phyloP scores from a whole-genome alignment of 2,888 invertebrate species.

The Chrysolina americana region DNA sequence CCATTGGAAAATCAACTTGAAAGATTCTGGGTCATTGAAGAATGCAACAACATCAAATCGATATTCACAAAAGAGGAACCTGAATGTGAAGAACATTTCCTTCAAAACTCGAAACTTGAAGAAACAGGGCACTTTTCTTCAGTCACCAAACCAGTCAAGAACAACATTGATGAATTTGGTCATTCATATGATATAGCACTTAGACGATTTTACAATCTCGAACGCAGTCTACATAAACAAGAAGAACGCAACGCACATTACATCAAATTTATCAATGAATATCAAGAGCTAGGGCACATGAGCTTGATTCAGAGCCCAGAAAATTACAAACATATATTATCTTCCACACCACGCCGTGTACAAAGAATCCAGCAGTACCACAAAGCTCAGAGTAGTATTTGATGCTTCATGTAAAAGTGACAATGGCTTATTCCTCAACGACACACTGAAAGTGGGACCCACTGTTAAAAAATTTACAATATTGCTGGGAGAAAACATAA shows the following conservation, averaged over 20 bases:
- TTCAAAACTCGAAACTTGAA: not conserved
- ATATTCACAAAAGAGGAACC: not conserved
- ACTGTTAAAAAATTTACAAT: not conserved
- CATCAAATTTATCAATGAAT: not conserved
- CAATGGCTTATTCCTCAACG: not conserved
- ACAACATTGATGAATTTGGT: not conserved
- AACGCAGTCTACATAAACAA: not conserved
- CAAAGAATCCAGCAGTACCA: not conserved
- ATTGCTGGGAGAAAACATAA: not conserved
- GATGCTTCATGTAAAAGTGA: not conserved
- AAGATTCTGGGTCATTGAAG: not conserved
- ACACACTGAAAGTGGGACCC: not conserved
- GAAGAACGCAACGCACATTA: not conserved
- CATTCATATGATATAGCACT: not conserved
- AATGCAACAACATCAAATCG: not conserved
- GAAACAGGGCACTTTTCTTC: not conserved
- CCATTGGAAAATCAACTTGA: not conserved
- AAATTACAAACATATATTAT: not conserved
- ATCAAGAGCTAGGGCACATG: not conserved
- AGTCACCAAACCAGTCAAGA: not conserved
- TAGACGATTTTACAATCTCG: not conserved
- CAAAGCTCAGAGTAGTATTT: not conserved
- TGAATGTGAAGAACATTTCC: conserved; percentile 4
- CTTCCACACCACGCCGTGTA: not conserved
- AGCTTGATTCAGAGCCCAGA: not conserved